Conservation (phyloP, 1,140 invertebrate genomes). For the Drosophila bocqueti region DNA sequence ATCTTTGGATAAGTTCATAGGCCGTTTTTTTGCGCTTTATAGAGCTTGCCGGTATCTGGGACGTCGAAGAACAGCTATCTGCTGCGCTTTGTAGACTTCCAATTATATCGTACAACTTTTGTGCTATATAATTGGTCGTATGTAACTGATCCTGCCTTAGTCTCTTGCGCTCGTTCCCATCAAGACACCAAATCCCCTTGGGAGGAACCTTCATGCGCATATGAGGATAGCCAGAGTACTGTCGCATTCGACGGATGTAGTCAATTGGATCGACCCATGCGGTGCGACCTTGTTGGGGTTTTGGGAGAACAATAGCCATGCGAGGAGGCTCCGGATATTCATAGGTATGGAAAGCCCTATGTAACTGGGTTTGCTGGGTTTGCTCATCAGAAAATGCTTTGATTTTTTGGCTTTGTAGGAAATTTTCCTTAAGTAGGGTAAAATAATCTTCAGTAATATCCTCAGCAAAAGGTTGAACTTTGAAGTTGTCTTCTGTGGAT, state of each 20-base stretch:
- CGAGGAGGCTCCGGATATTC: background rate
- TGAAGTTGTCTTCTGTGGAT: background rate
- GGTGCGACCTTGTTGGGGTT: background rate
- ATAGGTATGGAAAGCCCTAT: background rate
- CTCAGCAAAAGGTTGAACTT: background rate
- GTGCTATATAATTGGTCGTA: too few species aligned
- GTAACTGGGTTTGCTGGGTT: background rate
- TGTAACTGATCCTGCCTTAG: too few species aligned
- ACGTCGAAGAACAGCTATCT: background rate
- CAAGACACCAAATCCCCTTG: background rate
- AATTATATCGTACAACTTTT: background rate
- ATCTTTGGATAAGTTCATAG: background rate
- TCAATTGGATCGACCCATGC: background rate
- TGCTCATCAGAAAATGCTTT: background rate
- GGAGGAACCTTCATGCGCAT: background rate
- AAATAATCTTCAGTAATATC: too few species aligned
- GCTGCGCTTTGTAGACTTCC: background rate
- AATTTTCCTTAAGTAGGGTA: background rate
- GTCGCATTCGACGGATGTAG: background rate
- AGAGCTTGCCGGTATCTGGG: background rate
- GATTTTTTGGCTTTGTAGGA: background rate
- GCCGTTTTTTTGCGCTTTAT: background rate
- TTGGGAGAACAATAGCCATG: background rate
- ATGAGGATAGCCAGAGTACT: too few species aligned
- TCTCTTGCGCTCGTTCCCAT: too few species aligned